phyloP scores from a whole-genome alignment of 2,797 vertebrate species.

The Gorsachius magnificus region DNA sequence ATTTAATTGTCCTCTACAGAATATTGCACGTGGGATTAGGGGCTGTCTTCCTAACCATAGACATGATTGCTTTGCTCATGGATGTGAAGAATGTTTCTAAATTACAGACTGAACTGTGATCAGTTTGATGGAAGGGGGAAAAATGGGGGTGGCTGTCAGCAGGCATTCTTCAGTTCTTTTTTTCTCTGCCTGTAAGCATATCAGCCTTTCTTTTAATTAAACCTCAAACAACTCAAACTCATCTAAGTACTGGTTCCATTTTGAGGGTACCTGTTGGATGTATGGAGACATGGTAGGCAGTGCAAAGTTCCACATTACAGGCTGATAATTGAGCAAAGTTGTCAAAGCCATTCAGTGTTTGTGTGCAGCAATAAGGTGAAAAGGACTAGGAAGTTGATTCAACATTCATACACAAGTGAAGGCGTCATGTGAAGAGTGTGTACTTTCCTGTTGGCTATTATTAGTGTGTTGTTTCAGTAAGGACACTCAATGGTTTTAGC shows the following conservation, averaged over 20 bases:
- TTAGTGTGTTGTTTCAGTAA: neutral
- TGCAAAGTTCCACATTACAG: neutral
- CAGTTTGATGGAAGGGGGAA: neutral
- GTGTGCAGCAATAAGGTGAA: neutral
- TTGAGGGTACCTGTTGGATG: neutral
- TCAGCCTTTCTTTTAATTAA: neutral
- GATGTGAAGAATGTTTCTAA: neutral
- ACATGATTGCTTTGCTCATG: neutral
- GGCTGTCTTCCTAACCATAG: neutral
- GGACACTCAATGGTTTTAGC: neutral
- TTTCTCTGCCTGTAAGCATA: neutral
- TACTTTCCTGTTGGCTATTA: neutral
- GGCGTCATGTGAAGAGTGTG: neutral
- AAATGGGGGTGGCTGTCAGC: neutral
- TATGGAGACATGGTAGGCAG: neutral
- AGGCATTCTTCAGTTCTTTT: neutral
- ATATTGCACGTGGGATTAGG: neutral
- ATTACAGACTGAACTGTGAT: neutral
- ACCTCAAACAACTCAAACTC: neutral
- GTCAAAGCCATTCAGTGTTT: neutral
- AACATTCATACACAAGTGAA: neutral
- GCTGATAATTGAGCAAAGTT: neutral
- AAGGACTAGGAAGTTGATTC: neutral
- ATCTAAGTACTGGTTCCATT: neutral
- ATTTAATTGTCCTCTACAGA: neutral